A percentile compares a stretch with the other conserved stretches of the same genome.
phyloP scores from a whole-genome alignment of 1,140 invertebrate species.

The Tyrophagus putrescentiae region DNA sequence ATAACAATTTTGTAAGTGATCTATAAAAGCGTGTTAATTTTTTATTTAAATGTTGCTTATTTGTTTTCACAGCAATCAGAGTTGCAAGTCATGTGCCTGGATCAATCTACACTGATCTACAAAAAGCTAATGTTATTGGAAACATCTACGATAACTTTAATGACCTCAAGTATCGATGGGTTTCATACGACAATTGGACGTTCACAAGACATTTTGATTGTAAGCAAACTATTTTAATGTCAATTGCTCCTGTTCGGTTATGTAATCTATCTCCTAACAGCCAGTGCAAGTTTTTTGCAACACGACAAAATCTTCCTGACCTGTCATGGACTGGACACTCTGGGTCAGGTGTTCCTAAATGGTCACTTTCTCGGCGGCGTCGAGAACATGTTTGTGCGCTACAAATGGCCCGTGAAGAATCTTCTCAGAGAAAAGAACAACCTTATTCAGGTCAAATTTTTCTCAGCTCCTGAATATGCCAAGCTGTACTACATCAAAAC shows the following conservation, averaged over 20 bases:
- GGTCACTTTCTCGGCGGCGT: constrained; percentile 45
- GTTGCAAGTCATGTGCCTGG: constrained; percentile 49
- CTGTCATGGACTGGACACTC: constrained; percentile 73
- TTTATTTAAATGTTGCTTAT: not conserved
- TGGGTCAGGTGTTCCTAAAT: constrained; percentile 59
- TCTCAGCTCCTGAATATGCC: constrained; percentile 56
- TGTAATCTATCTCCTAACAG: constrained; percentile 16
- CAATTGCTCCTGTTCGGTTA: not conserved
- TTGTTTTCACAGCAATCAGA: constrained; percentile 9
- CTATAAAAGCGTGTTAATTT: not conserved
- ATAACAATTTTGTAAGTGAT: constrained; percentile 4
- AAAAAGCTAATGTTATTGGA: constrained; percentile 42
- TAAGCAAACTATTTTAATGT: constrained; percentile 22
- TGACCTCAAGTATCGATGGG: constrained; percentile 64
- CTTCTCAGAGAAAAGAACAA: constrained; percentile 42
- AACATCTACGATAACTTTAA: constrained; percentile 58
- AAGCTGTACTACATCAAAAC: constrained; percentile 41
- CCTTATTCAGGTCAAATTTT: constrained; percentile 49
- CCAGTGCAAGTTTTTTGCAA: constrained; percentile 26
- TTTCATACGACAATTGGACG: constrained; percentile 59
- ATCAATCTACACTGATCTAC: constrained; percentile 66
- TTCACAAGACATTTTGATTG: constrained; percentile 41
- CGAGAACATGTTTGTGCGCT: constrained; percentile 78
- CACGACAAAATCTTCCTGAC: constrained; percentile 42
- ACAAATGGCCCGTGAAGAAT: constrained; percentile 55